phyloP scores from a whole-genome alignment of 2,888 invertebrate species.

The Cheiracanthium punctorium region DNA sequence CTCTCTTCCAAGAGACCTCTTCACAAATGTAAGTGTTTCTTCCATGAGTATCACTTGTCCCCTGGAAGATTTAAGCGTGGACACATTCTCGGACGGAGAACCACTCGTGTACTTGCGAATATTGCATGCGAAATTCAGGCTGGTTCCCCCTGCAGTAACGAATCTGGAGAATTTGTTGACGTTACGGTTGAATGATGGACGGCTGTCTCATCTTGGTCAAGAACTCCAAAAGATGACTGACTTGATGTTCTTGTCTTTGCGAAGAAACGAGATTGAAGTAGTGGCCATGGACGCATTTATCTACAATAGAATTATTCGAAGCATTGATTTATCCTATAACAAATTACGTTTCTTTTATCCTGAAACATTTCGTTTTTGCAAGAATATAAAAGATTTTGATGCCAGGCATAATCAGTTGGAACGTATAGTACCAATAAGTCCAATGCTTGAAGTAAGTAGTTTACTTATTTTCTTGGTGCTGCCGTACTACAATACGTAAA shows the following conservation, averaged over 20 bases:
- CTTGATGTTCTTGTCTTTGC: background rate
- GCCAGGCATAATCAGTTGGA: too few relatives aligned
- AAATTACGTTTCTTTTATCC: background rate
- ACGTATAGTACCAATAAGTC: too few relatives aligned
- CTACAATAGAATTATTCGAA: background rate
- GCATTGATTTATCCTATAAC: background rate
- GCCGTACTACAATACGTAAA: too few relatives aligned
- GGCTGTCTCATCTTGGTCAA: background rate
- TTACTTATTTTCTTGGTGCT: too few relatives aligned
- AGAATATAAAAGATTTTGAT: background rate
- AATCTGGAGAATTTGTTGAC: background rate
- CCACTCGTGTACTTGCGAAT: background rate
- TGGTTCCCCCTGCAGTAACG: background rate
- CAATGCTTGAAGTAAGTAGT: too few relatives aligned
- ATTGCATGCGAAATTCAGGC: background rate
- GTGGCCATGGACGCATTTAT: background rate
- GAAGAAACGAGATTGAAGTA: background rate
- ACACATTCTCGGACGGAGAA: background rate
- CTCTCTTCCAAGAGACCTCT: background rate
- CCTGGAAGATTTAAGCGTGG: background rate
- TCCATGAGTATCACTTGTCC: background rate
- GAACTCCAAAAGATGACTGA: background rate
- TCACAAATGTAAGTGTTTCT: background rate
- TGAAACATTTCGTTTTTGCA: background rate
- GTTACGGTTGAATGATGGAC: background rate